Base-by-base conservation (phyloP, 2,113 vertebrate genomes). In the Pogona vitticeps region DNA sequence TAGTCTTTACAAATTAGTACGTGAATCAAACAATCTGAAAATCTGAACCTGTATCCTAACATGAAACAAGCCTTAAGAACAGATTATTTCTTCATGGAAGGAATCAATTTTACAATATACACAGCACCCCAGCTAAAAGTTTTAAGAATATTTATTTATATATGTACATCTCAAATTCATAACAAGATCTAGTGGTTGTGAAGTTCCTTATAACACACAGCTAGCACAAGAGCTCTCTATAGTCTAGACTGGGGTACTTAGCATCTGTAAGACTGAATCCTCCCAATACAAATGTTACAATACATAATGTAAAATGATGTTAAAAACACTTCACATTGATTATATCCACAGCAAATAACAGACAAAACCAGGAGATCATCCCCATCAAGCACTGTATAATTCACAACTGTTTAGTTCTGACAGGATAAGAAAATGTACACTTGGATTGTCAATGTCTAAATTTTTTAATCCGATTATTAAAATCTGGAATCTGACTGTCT, bases 1-100 rank as follows among this genome's bases (percentile, higher is more conserved):
- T 76, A n/a, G 42, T 84, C 85, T 86, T 78, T 72, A 79, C 86
- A 89, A 90, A 82, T 17, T 61, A 59, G 14, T 42, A 89, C 80
- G 76, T 70, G 82, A 76, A 85, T 88, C 61, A 80, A 73, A 84
- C 83, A 88, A 42, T 65, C 52, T 67, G 76, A 85, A 90, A 68
- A 46, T 82, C 81, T 31, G 90, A 61, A 0, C 40, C 86, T 70
- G 77, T 82, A 87, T 82, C 78, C 73, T 88, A 86, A 56, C 85
- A 93, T 91, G 75, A 80, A 58, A 33, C 46, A 28, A 81, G 63
- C 65, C 90, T 42, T 89, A 80, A 80, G 12, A 80, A 82, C 70
- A 89, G 85, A 87, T 52, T 79, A 82, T 82, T 86, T 65, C 70
- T 58, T 80, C 76, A 76, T 31, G 46, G 42, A 33, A 82, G 56